Evolutionary conservation across 2,797 vertebrate genomes (phyloP).

Genomic region (Bufotes viridis): DNA sequence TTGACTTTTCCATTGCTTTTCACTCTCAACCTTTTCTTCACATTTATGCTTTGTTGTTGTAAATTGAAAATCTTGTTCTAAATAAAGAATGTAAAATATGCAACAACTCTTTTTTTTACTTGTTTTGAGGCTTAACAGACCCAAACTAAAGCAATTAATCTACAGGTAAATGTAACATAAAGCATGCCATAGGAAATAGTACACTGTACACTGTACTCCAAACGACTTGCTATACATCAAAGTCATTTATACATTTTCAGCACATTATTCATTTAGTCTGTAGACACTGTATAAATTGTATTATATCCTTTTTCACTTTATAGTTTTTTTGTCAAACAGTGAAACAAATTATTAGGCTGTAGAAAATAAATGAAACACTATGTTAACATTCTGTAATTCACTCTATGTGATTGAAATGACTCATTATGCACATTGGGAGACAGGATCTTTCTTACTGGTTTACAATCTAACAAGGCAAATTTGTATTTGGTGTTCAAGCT

Average conservation of each 20-base stretch:
- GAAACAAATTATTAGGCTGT: constrained; percentile 46
- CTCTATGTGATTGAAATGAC: constrained; percentile 50
- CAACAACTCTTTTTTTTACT: neutral
- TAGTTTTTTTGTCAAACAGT: constrained; percentile 44
- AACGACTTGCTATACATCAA: no score
- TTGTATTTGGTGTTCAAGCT: constrained; percentile 45
- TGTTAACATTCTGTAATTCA: constrained; percentile 52
- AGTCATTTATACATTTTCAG: neutral
- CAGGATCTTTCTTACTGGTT: constrained; percentile 52
- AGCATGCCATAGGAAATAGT: neutral
- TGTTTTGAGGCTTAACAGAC: neutral
- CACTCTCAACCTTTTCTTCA: neutral
- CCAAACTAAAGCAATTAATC: neutral
- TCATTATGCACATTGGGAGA: constrained; percentile 56
- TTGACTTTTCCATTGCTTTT: neutral
- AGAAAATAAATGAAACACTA: constrained; percentile 60
- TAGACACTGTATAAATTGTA: constrained; percentile 32
- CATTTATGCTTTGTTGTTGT: neutral
- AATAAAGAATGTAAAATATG: neutral
- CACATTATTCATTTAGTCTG: constrained; percentile 5
- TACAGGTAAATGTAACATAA: neutral
- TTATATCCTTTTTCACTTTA: constrained; percentile 25
- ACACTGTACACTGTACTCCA: neutral
- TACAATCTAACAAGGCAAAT: constrained; percentile 41
- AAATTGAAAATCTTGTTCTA: neutral